Percentiles rank a stretch among this genome's conserved stretches.
These are phyloP conservation scores for Drosophila paulistorum DNA, from an alignment of 1,140 invertebrate genomes.

Conservation along the genomic window DNA sequence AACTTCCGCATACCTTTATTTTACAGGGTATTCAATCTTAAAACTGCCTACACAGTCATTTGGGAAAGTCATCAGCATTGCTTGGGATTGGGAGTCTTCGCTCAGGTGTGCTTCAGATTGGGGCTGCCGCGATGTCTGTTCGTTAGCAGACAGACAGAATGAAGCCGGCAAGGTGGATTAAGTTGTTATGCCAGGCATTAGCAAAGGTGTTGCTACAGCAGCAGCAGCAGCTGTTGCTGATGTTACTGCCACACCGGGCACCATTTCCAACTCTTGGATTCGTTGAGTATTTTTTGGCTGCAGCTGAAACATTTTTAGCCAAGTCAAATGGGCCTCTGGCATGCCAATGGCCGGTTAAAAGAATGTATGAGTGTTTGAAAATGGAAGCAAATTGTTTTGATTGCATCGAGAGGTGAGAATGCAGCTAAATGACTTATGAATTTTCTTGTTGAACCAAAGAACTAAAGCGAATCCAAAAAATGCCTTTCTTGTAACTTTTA, in stretches of 20 bases:
- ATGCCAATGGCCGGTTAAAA: slow-evolving; percentile 40
- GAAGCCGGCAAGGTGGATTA: slow-evolving; percentile 63
- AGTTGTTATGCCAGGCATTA: slow-evolving; percentile 73
- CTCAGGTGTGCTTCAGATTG: slow-evolving; percentile 24
- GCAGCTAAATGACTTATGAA: slow-evolving; percentile 17
- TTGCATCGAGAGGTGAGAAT: slow-evolving; percentile 38
- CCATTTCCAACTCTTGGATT: neutral
- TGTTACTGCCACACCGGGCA: slow-evolving; percentile 14
- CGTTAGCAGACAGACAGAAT: slow-evolving; percentile 34
- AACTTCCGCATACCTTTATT: too few relatives aligned
- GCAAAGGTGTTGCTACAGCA: slow-evolving; percentile 62
- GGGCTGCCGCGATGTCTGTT: slow-evolving; percentile 49
- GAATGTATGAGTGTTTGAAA: slow-evolving; percentile 30
- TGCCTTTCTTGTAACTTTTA: too few relatives aligned
- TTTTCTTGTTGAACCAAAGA: neutral
- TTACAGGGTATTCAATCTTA: slow-evolving; percentile 14
- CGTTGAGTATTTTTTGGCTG: slow-evolving; percentile 30
- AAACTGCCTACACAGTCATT: slow-evolving; percentile 47
- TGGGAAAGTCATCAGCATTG: slow-evolving; percentile 17
- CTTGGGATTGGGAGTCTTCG: slow-evolving; percentile 17
- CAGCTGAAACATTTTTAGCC: slow-evolving; percentile 50
- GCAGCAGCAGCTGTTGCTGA: slow-evolving; percentile 31
- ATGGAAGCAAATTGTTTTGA: slow-evolving; percentile 57
- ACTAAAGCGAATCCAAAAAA: slow-evolving; percentile 10
- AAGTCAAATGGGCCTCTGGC: slow-evolving; percentile 31